Evolutionary conservation across 2,797 vertebrate species (phyloP), one percentile per base, ranked within the genome.

Genomic region (Percopsis omiscomaycus): DNA sequence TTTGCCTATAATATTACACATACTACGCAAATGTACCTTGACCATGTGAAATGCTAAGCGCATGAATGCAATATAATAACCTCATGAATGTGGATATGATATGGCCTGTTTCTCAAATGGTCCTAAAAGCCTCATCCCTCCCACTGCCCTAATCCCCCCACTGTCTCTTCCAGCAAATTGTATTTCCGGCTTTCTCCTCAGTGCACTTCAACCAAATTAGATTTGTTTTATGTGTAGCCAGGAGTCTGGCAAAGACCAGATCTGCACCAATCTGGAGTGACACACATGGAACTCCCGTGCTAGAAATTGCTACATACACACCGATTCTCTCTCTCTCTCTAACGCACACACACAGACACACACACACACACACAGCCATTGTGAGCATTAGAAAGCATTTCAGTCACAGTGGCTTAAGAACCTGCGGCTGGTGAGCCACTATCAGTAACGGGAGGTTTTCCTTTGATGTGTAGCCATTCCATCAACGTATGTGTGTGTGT

Each of bases 221-320:
- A 88, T 89, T 80, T 82, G 66, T 72, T 79, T 81, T 72, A 86
- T 83, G 78, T 87, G 73, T 59, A 79, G 74, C 80, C 80, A 83
- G 51, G 48, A 54, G 12, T 42, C 37, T 42, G 37, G 75, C 59
- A 66, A 61, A 62, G 66, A 70, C 47, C 63, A 22, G 22, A 22
- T 22, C 53, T 66, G 62, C 71, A 56, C 44, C 46, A 22, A 52
- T 30, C 16, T 28, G 22, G 51, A 22, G 51, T 28, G 16, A 32
- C 59, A 60, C 47, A 50, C n/a, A 30, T 11, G 12, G 45, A 66
- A 61, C 61, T 15, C 46, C 27, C 30, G 42, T 46, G 22, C 22
- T 22, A 22, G 22, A 22, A 22, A 22, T 22, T 22, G 1, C 22
- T 22, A 22, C 22, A 22, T 22, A 22, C 22, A 22, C 22, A 22